Percentiles rank a stretch among this genome's conserved stretches.
Conservation (phyloP, 2,797 vertebrate species). For the Sternarchorhynchus goeldii region DNA sequence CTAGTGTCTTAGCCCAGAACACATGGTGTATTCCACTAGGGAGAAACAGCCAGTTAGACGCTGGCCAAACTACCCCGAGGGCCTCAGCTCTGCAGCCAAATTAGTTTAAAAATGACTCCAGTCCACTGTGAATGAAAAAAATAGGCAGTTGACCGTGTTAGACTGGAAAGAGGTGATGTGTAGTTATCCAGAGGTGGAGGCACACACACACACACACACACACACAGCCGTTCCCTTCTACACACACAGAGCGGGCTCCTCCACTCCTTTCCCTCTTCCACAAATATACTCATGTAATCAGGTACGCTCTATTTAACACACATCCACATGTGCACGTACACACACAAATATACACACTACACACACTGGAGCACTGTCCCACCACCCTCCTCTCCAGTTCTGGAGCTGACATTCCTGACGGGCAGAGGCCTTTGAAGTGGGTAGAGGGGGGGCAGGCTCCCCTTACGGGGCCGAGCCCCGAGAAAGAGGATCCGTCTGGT, state of each 20-base stretch:
- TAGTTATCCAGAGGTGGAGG: conserved; percentile 60
- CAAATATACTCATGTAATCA: conserved; percentile 37
- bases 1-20: conserved; percentile 42
- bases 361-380: conserved; percentile 44
- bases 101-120: conserved; percentile 70
- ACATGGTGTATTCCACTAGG: conserved; percentile 52
- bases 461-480: conserved; percentile 80
- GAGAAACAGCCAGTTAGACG: conserved; percentile 53
- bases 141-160: conserved; percentile 57
- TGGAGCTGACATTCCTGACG: conserved; percentile 88
- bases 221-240: conserved; percentile 18
- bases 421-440: conserved; percentile 82
- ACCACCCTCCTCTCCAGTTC: conserved; percentile 66
- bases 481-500: conserved; percentile 83
- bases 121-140: conserved; percentile 60
- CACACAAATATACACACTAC: conserved; percentile 29
- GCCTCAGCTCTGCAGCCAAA: conserved; percentile 66
- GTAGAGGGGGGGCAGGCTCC: conserved; percentile 77
- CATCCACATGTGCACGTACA: conserved; percentile 26
- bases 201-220: conserved; percentile 42
- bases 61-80: conserved; percentile 63
- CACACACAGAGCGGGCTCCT: conserved; percentile 39
- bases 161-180: conserved; percentile 56
- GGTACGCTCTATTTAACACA: conserved; percentile 23
- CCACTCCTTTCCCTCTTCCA: conserved; percentile 50